phyloP scores from a whole-genome alignment of 2,888 invertebrate species.

The Ormyrus labotus region DNA sequence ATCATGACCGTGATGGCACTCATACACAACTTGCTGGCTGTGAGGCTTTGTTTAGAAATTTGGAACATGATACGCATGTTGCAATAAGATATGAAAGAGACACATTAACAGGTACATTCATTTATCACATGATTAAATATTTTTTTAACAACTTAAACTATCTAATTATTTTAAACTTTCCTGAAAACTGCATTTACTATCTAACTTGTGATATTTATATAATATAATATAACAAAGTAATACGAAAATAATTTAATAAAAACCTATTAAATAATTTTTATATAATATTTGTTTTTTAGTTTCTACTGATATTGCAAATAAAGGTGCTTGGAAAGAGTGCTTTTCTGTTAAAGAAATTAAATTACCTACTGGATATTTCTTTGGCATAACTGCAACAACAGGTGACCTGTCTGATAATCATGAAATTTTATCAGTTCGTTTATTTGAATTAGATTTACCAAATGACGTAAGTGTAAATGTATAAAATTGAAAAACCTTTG shows the following conservation, averaged over 20 bases:
- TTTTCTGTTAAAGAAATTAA: slow-evolving; percentile 91
- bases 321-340: slow-evolving; percentile 96
- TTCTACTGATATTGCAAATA: slow-evolving; percentile 93
- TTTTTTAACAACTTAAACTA: neutral
- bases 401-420: slow-evolving; percentile 98
- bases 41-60: slow-evolving; percentile 95
- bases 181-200: too few species aligned
- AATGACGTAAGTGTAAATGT: slow-evolving; percentile 77
- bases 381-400: slow-evolving; percentile 96
- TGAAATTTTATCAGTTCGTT: slow-evolving; percentile 92
- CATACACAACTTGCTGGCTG: slow-evolving; percentile 98
- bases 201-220: too few species aligned
- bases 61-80: slow-evolving; percentile 92
- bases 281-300: slow-evolving; percentile 78
- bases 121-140: neutral
- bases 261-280: too few species aligned
- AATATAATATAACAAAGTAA: too few species aligned
- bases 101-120: slow-evolving; percentile 84
- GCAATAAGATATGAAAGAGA: slow-evolving; percentile 95
- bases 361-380: slow-evolving; percentile 95
- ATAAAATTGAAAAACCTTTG: neutral
- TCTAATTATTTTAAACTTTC: too few species aligned
- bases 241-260: too few species aligned
- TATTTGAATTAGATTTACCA: slow-evolving; percentile 92
- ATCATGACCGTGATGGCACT: slow-evolving; percentile 98